phyloP scores from a whole-genome alignment of 2,113 vertebrate genomes.

The Apus apus region DNA sequence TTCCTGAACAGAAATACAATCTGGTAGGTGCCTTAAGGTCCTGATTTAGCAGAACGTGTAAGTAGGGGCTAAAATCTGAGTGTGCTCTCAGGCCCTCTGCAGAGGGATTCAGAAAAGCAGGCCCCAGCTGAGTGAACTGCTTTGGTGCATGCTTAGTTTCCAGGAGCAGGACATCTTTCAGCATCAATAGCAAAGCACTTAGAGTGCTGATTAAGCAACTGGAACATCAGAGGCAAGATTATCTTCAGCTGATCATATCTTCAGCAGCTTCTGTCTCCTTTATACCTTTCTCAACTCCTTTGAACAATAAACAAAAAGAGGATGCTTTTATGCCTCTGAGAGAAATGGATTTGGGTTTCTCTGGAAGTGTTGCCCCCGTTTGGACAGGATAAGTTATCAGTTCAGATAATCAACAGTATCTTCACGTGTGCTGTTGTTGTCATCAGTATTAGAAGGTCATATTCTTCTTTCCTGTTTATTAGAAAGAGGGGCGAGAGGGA shows the following conservation, averaged over 20 bases:
- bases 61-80: background rate
- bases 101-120: background rate
- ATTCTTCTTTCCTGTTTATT: background rate
- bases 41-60: background rate
- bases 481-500: fast-evolving
- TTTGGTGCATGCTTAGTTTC: background rate
- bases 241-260: background rate
- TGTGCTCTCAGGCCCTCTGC: background rate
- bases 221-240: background rate
- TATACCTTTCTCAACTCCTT: background rate
- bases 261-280: background rate
- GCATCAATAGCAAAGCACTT: background rate
- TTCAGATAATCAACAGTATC: background rate
- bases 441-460: background rate
- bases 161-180: background rate
- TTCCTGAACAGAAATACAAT: background rate
- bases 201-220: background rate
- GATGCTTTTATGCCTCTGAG: background rate
- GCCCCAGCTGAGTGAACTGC: background rate
- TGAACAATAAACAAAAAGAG: background rate
- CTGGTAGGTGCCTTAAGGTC: background rate
- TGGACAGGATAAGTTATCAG: background rate
- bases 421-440: background rate
- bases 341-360: background rate
- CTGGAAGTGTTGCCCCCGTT: background rate